A percentile compares a stretch with the other conserved stretches of the same genome.
Conservation (phyloP, 2,797 vertebrate genomes). For the Lates japonicus region DNA sequence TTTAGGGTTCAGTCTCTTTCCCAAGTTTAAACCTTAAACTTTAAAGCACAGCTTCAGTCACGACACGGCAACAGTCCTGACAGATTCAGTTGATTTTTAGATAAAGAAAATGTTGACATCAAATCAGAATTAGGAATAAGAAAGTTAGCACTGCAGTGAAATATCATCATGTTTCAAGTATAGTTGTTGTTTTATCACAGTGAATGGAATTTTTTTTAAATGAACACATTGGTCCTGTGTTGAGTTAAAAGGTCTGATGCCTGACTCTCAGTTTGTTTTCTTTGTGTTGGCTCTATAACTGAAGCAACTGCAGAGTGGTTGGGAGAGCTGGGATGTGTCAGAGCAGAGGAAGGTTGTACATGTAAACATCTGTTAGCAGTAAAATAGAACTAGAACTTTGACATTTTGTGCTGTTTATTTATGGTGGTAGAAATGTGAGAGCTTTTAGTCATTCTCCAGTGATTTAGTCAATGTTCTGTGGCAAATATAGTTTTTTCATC, state of each 20-base stretch:
- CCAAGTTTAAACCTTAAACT: too few relatives aligned
- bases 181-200: background rate
- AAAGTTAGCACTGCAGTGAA: conserved; percentile 1
- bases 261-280: conserved; percentile 11
- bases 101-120: background rate
- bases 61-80: background rate
- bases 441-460: background rate
- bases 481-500: background rate
- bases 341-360: conserved; percentile 71
- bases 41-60: background rate
- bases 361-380: background rate
- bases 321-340: conserved; percentile 68
- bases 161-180: background rate
- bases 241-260: background rate
- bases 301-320: conserved; percentile 62
- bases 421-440: conserved; percentile 11
- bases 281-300: conserved; percentile 22
- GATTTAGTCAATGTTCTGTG: conserved; percentile 1
- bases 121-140: background rate
- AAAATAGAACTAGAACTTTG: background rate
- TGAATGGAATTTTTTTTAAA: background rate
- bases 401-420: background rate
- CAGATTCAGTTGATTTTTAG: background rate
- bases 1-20: too few relatives aligned
- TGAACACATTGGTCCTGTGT: background rate